Base-by-base conservation (phyloP, 2,113 vertebrate genomes). In the Peromyscus maniculatus region DNA sequence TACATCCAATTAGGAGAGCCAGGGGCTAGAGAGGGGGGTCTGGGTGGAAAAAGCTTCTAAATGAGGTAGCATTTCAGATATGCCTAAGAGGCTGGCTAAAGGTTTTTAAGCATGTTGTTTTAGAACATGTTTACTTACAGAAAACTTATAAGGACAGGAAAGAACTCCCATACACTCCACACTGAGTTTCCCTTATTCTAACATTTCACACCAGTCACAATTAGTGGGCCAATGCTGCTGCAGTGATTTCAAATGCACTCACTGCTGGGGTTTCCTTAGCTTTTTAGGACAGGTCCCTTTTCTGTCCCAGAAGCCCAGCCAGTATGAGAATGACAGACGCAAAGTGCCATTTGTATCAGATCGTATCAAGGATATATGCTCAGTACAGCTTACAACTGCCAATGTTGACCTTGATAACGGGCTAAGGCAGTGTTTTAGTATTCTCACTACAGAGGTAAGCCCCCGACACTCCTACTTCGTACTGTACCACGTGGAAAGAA, bases 301-400 rank as follows among this genome's bases (percentile, higher is more conserved):
- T 79, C 36, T 86, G 19, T 52, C 66, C 7, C 22, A 89, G 64
- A 24, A 80, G 39, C 31, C 49, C 89, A 94, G 22, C 16, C 19
- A 80, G 64, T 24, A 86, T 69, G 31, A 86, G 78, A 89, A 74
- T 17, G 46, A 80, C 7, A 86, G 33, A n/a, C 46, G 7, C 55
- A 55, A 87, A 93, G 46, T 78, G 57, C 7, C 72, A 86, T 83
- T 83, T 96, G 74, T 62, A 91, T 78, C n/a, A 62, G 49, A n/a
- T 83, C 28, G 4, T 13, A 89, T 82, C 59, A 72, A 89, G 52
- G 49, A 28, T 75, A 52, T 24, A n/a, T 33, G 64, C 11, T 11
- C 26, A 59, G 80, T 3, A 5, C 3, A 19, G 31, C 36, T 89
- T 66, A 46, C 1, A 52, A 46, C 13, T 46, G 7, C 36, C 36